Evolutionary conservation across 2,888 invertebrate genomes (phyloP), one percentile per base, ranked within the genome.

Genomic region (Lithophane socia): DNA sequence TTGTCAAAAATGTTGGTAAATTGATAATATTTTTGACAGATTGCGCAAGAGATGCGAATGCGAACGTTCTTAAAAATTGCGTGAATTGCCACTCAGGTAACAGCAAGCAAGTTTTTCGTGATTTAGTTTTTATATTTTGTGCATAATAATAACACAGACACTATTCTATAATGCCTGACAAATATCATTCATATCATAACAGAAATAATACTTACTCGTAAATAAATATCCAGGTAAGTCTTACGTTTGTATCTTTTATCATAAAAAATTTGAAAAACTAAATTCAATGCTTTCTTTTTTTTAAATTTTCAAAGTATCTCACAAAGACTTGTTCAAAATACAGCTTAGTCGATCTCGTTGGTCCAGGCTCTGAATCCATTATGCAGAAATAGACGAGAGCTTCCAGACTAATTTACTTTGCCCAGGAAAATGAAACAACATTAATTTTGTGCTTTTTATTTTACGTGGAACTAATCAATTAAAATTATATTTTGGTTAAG

Each of bases 341-440:
- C 24, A 42, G 13, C 9, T 4, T 12, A 49, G 18, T n/a, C 4
- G 21, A n/a, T 18, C 47, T 58, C 9, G 24, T 58, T 24, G n/a
- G 8, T 37, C 18, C 47, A 58, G n/a, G 47, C 42, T 58, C 42
- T 44, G 3, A 52, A 75, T 66, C 24, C 4, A 52, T 18, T 49
- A 42, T 42, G 9, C 24, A 54, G 24, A 54, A 77, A 37, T 68
- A 68, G 21, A 24, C 61, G 16, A 77, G 4, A 47, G 66, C 29
- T 52, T 18, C 13, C 29, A 52, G 16, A n/a, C 12, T 56, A 1
- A 37, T 42, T 47, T 9, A 58, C 75, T 18, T 16, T n/a, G 4
- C 21, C 3, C 18, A 21, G 3, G 29, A 63, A 77, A 77, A 68
- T 56, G 5, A 54, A 56, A 42, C 5, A 61, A n/a, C 37, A 21